Conservation (phyloP, 92 coral and sea anemone genomes). For the Parazoanthus darwini region DNA sequence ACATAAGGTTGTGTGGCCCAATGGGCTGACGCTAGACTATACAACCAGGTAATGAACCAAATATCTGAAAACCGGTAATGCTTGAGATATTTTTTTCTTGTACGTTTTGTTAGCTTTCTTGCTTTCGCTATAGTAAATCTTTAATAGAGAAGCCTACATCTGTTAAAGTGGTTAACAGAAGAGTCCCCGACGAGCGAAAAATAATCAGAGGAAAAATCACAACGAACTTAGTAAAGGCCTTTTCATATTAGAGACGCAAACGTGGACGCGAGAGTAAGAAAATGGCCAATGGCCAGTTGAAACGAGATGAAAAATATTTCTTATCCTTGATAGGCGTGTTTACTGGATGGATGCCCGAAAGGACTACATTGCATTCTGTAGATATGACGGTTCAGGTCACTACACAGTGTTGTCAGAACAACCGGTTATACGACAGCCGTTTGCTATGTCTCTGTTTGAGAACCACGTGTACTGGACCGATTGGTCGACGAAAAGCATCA, state of each 20-base stretch:
- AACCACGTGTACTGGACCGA: conserved; percentile 87
- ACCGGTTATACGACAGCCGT: conserved; percentile 64
- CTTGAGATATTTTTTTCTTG: no score
- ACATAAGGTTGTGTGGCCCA: conserved; percentile 73
- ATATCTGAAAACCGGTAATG: background rate
- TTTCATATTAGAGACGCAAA: no score
- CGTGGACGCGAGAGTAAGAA: no score
- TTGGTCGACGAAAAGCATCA: conserved; percentile 62
- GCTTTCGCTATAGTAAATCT: no score
- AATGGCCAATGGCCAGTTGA: no score
- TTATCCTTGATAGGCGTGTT: conserved; percentile 63
- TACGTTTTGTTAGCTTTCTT: no score
- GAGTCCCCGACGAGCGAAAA: no score
- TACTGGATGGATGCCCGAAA: conserved; percentile 91
- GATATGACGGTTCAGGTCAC: conserved; percentile 80
- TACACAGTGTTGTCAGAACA: conserved; percentile 58
- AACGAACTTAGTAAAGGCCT: no score
- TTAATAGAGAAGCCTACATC: no score
- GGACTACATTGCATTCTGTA: conserved; percentile 74
- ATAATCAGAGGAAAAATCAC: no score
- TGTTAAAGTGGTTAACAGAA: no score
- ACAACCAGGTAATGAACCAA: conserved; percentile 69
- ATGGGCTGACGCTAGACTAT: conserved; percentile 89
- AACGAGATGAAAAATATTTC: no score
- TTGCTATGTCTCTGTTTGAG: conserved; percentile 78